Evolutionary conservation across 1,140 invertebrate species (phyloP).

Genomic region (Teleogryllus occipitalis): DNA sequence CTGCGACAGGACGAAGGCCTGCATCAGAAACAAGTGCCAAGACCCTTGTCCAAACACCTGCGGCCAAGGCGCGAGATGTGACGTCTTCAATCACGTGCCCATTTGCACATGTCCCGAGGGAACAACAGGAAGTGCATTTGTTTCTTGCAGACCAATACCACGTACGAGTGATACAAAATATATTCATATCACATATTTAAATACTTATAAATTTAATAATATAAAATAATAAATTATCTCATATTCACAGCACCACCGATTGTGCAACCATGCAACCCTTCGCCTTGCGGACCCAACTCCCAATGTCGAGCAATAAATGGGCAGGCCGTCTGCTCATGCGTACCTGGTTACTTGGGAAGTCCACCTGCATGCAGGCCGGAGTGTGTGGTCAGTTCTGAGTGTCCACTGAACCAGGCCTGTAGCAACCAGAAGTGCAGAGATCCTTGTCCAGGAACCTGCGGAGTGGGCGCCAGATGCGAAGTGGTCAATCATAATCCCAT

Average conservation of each 20-base stretch:
- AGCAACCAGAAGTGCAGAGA: slow-evolving; percentile 42
- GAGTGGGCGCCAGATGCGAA: slow-evolving; percentile 46
- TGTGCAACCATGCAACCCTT: slow-evolving; percentile 40
- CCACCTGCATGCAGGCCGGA: slow-evolving; percentile 41
- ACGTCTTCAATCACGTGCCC: slow-evolving; percentile 53
- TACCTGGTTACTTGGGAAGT: slow-evolving; percentile 38
- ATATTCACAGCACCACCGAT: slow-evolving; percentile 27
- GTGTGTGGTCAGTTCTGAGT: slow-evolving; percentile 42
- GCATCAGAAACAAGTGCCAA: slow-evolving; percentile 56
- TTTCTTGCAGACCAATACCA: slow-evolving; percentile 23
- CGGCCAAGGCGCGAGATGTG: slow-evolving; percentile 46
- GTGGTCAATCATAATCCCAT: slow-evolving; percentile 45
- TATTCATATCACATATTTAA: not conserved
- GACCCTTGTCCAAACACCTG: slow-evolving; percentile 55
- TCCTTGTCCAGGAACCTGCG: slow-evolving; percentile 44
- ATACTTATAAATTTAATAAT: too few species aligned
- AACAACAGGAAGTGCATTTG: slow-evolving; percentile 43
- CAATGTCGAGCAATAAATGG: slow-evolving; percentile 40
- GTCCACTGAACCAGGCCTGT: slow-evolving; percentile 41
- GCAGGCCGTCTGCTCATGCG: slow-evolving; percentile 41
- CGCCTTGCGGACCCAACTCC: slow-evolving; percentile 36
- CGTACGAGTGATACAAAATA: slow-evolving; percentile 40
- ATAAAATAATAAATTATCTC: slow-evolving; percentile 32
- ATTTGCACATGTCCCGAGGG: slow-evolving; percentile 53
- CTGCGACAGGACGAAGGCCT: slow-evolving; percentile 56